phyloP scores from a whole-genome alignment of 1,140 invertebrate genomes.

The Diploscapter pachys region DNA sequence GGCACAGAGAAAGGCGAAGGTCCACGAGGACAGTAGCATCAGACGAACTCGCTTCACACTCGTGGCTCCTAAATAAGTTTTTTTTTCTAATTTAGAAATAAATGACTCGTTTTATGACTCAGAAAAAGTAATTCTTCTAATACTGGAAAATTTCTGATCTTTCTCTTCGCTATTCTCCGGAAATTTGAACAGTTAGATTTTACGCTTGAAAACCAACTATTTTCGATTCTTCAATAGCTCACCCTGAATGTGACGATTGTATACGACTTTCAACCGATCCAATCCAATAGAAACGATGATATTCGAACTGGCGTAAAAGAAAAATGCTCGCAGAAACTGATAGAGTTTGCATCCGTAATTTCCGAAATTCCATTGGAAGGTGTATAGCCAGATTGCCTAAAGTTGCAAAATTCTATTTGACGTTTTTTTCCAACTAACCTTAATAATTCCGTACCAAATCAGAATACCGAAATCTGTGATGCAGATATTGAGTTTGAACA shows the following conservation, averaged over 20 bases:
- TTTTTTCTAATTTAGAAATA: background rate
- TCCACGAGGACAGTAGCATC: slow-evolving; percentile 42
- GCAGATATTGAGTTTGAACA: slow-evolving; percentile 51
- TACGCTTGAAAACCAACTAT: slow-evolving; percentile 14
- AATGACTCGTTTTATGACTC: slow-evolving; percentile 1
- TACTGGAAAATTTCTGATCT: too few relatives aligned
- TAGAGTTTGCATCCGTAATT: slow-evolving; percentile 46
- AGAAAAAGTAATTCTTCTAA: background rate
- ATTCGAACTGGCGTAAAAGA: slow-evolving; percentile 52
- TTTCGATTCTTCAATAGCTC: slow-evolving; percentile 4
- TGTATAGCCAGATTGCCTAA: slow-evolving; percentile 48
- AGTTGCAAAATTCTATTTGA: background rate
- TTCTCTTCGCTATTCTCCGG: too few relatives aligned
- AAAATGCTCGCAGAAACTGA: slow-evolving; percentile 52
- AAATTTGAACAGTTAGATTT: background rate
- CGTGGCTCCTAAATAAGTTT: slow-evolving; percentile 30
- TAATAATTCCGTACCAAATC: slow-evolving; percentile 47
- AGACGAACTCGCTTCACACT: slow-evolving; percentile 44
- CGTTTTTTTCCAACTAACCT: slow-evolving; percentile 24
- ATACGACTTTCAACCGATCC: slow-evolving; percentile 49
- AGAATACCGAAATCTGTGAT: slow-evolving; percentile 52
- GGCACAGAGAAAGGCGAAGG: slow-evolving; percentile 45
- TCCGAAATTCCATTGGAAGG: slow-evolving; percentile 51
- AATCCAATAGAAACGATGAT: slow-evolving; percentile 51
- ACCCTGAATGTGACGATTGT: slow-evolving; percentile 49